phyloP scores from a whole-genome alignment of 2,888 invertebrate genomes.

The Temnothorax unifasciatus region DNA sequence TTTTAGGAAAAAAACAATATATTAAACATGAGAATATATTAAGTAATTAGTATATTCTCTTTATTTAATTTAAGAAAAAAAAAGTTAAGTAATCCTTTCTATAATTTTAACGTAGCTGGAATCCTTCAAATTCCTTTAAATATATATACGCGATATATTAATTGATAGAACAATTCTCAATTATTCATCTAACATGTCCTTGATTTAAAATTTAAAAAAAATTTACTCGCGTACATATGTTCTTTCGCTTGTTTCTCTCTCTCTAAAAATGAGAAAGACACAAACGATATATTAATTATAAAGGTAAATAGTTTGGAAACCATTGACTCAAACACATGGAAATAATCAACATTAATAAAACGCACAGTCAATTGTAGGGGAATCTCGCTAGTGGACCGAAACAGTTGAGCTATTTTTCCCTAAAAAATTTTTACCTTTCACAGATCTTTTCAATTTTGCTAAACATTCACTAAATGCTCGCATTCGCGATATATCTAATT shows the following conservation, averaged over 20 bases:
- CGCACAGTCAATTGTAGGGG: slow-evolving; percentile 70
- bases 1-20: not conserved
- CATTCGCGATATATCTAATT: slow-evolving; percentile 5
- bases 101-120: not conserved
- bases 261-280: slow-evolving; percentile 13
- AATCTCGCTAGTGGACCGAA: slow-evolving; percentile 77
- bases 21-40: not conserved
- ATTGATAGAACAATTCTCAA: not conserved
- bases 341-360: slow-evolving; percentile 53
- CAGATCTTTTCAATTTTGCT: not conserved
- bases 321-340: not conserved
- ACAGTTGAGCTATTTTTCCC: slow-evolving; percentile 68
- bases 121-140: not conserved
- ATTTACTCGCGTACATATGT: not conserved
- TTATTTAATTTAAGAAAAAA: not conserved
- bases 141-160: not conserved
- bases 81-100: not conserved
- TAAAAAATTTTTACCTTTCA: slow-evolving; percentile 24
- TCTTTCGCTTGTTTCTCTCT: not conserved
- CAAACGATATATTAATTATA: slow-evolving; percentile 9
- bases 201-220: not conserved
- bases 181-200: not conserved
- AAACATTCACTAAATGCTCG: not conserved
- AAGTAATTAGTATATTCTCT: not conserved
- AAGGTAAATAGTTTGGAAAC: slow-evolving; percentile 21